phyloP scores from a whole-genome alignment of 2,113 vertebrate genomes.

The Paramormyrops kingsleyae region DNA sequence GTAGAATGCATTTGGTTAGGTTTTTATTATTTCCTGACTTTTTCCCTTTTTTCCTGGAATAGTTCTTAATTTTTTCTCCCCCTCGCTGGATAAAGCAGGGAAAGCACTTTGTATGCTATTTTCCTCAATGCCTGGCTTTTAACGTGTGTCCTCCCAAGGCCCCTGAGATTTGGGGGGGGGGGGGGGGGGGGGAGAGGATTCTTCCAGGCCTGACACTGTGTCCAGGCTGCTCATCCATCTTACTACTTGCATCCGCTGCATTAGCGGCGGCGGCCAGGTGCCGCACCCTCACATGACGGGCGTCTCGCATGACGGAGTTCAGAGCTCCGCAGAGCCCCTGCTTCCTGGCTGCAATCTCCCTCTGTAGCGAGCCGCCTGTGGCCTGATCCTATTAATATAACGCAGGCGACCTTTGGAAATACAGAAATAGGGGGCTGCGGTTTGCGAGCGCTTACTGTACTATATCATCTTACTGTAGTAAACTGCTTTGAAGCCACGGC shows the following conservation, averaged over 20 bases:
- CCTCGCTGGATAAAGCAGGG: neutral
- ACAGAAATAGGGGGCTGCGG: neutral
- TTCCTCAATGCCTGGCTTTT: neutral
- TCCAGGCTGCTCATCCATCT: neutral
- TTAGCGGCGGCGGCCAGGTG: neutral
- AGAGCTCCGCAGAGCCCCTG: neutral
- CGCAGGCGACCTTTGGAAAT: neutral
- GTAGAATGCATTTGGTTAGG: neutral
- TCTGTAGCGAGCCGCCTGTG: neutral
- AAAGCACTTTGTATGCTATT: neutral
- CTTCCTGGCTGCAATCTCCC: neutral
- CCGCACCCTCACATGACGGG: neutral
- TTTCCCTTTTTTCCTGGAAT: neutral
- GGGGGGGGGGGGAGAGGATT: neutral
- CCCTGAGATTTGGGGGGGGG: neutral
- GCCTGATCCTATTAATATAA: neutral
- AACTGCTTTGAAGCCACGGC: neutral
- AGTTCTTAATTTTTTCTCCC: neutral
- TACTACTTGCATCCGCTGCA: neutral
- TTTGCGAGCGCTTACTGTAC: constrained; percentile 4
- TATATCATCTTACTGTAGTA: neutral
- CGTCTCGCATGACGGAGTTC: neutral
- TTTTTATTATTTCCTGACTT: neutral
- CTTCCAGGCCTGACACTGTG: neutral
- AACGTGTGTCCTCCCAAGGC: neutral